phyloP scores from a whole-genome alignment of 1,140 invertebrate genomes.

The Drosophila auraria region DNA sequence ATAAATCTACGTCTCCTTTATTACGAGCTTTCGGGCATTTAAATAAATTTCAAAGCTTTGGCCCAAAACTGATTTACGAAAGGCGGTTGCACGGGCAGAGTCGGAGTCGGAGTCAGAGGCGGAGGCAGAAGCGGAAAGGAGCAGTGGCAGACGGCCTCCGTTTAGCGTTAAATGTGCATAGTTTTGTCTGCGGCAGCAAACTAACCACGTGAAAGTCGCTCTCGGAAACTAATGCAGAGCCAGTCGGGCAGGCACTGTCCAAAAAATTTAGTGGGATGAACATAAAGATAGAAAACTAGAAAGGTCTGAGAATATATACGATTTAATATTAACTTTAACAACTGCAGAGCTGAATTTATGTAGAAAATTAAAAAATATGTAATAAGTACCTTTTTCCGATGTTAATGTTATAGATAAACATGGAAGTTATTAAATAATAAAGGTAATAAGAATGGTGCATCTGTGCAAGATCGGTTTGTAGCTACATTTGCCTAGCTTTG shows the following conservation, averaged over 20 bases:
- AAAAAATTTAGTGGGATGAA: background rate
- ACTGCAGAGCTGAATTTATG: background rate
- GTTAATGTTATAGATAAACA: too few species aligned
- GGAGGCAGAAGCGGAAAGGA: constrained; percentile 7
- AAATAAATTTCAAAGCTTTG: constrained; percentile 80
- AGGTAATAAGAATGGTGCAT: too few species aligned
- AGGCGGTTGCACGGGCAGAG: background rate
- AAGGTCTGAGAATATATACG: too few species aligned
- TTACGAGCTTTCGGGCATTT: constrained; percentile 81
- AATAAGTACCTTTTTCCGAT: too few species aligned
- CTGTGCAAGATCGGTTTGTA: too few species aligned
- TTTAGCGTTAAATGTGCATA: constrained; percentile 76
- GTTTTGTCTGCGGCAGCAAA: constrained; percentile 67
- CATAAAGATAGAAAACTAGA: background rate
- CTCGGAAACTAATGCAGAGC: constrained; percentile 58
- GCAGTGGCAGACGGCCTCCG: constrained; percentile 37
- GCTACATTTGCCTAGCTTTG: too few species aligned
- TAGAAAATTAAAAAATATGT: background rate
- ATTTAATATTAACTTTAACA: too few species aligned
- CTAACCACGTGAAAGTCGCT: constrained; percentile 78
- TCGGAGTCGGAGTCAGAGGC: too few species aligned
- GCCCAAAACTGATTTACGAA: constrained; percentile 73
- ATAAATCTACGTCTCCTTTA: constrained; percentile 78
- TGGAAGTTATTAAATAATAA: too few species aligned
- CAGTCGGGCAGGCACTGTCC: background rate